Evolutionary conservation across 2,888 invertebrate genomes (phyloP).

Genomic region (Netelia virgata): DNA sequence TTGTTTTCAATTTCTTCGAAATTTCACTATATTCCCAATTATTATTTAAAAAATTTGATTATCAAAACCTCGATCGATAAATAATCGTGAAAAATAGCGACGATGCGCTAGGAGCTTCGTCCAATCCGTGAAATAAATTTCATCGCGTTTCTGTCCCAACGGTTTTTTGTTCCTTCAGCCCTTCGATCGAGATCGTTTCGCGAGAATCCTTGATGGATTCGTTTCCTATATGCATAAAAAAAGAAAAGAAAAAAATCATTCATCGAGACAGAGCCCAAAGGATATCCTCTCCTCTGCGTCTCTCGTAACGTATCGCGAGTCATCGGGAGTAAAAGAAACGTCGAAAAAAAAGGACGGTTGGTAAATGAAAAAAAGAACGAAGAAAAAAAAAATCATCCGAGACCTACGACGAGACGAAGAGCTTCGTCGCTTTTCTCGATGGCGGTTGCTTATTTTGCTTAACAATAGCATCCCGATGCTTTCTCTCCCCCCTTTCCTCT

Average conservation of each 20-base stretch:
- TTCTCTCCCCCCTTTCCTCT: slow-evolving; percentile 53
- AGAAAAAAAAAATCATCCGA: slow-evolving; percentile 45
- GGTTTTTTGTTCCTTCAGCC: slow-evolving; percentile 27
- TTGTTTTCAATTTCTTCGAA: too few species aligned
- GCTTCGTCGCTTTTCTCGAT: slow-evolving; percentile 61
- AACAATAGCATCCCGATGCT: slow-evolving; percentile 78
- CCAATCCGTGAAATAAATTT: background rate
- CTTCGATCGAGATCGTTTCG: slow-evolving; percentile 49
- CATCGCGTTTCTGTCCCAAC: slow-evolving; percentile 17
- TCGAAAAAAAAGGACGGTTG: slow-evolving; percentile 72
- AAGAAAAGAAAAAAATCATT: background rate
- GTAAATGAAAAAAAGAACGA: too few species aligned
- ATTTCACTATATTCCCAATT: too few species aligned
- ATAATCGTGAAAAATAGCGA: too few species aligned
- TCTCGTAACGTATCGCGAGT: slow-evolving; percentile 60
- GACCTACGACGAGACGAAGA: slow-evolving; percentile 46
- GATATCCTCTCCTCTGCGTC: slow-evolving; percentile 35
- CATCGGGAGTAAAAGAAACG: slow-evolving; percentile 54
- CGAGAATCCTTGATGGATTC: slow-evolving; percentile 33
- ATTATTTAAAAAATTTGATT: too few species aligned
- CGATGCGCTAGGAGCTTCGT: too few species aligned
- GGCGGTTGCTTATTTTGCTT: slow-evolving; percentile 82
- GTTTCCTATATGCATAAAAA: background rate
- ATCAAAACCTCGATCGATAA: too few species aligned
- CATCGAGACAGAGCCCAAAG: slow-evolving; percentile 13